A percentile compares a stretch with the other conserved stretches of the same genome.
Evolutionary conservation across 2,888 invertebrate genomes (phyloP).

Genomic region (Fragum whitleyi): DNA sequence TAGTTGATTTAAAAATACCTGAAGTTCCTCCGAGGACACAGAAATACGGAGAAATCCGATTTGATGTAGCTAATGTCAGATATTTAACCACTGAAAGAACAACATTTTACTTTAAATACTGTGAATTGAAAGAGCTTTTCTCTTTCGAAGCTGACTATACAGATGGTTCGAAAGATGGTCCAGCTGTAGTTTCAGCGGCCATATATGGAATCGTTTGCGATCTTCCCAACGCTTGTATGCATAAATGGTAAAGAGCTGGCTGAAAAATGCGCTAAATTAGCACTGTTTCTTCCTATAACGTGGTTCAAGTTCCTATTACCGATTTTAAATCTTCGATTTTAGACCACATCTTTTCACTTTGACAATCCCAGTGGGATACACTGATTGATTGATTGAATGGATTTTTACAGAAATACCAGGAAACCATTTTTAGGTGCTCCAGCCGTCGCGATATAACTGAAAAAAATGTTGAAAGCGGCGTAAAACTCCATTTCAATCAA

Average conservation of each 20-base stretch:
- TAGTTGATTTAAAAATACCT: neutral
- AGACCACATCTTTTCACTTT: too few relatives aligned
- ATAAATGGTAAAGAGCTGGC: neutral
- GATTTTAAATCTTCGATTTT: too few relatives aligned
- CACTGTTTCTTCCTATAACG: neutral
- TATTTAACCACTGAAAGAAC: slow-evolving; percentile 7
- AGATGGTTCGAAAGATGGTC: slow-evolving; percentile 32
- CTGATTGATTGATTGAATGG: too few relatives aligned
- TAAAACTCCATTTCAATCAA: too few relatives aligned
- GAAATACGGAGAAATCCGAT: slow-evolving; percentile 15
- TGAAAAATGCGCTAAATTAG: neutral
- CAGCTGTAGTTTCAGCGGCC: slow-evolving; percentile 8
- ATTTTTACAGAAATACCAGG: too few relatives aligned
- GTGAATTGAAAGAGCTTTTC: too few relatives aligned
- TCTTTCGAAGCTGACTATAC: too few relatives aligned
- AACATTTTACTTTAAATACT: slow-evolving; percentile 13
- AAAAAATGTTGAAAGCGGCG: too few relatives aligned
- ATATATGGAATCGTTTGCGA: neutral
- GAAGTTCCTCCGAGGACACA: slow-evolving; percentile 15
- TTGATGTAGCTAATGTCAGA: slow-evolving; percentile 13
- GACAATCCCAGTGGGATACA: too few relatives aligned
- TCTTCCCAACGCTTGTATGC: neutral
- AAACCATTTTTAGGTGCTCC: too few relatives aligned
- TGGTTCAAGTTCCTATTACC: too few relatives aligned
- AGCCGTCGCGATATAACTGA: too few relatives aligned